Percentiles rank a stretch among this genome's conserved stretches.
phyloP scores from a whole-genome alignment of 2,888 invertebrate species.

The Drosophila siamana region DNA sequence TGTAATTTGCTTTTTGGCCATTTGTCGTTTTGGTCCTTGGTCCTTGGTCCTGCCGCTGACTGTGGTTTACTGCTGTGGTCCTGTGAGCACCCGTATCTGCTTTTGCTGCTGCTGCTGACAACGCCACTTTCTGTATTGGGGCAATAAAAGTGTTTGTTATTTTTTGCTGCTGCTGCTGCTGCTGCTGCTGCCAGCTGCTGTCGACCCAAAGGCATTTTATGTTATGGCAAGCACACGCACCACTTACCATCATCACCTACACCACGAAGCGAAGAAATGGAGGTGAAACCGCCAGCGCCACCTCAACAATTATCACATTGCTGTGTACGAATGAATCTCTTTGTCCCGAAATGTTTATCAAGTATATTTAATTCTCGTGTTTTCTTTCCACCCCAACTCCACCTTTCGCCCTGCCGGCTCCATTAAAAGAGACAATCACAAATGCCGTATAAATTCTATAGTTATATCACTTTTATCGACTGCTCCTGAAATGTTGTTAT shows the following conservation, averaged over 20 bases:
- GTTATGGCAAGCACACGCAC: constrained; percentile 66
- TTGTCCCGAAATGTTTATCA: background rate
- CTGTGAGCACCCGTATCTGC: constrained; percentile 10
- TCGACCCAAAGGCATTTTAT: constrained; percentile 59
- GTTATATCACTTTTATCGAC: background rate
- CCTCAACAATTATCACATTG: constrained; percentile 63
- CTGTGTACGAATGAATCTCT: constrained; percentile 19
- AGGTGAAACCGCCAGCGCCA: background rate
- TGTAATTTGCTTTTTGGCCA: constrained; percentile 59
- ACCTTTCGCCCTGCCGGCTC: no score
- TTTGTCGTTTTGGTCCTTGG: constrained; percentile 39
- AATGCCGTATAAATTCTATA: background rate
- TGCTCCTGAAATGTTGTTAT: background rate
- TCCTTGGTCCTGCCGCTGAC: constrained; percentile 20
- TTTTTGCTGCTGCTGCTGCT: constrained; percentile 11
- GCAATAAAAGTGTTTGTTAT: constrained; percentile 66
- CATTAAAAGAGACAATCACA: background rate
- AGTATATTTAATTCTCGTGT: background rate
- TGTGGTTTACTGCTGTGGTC: constrained; percentile 8
- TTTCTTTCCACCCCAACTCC: no score
- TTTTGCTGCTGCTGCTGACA: constrained; percentile 68
- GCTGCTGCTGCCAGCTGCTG: constrained; percentile 18
- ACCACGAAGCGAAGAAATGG: background rate
- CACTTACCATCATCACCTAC: constrained; percentile 26
- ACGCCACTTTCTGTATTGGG: constrained; percentile 64